Percentiles rank a stretch among this genome's conserved stretches.
Evolutionary conservation across 1,140 invertebrate species (phyloP).

Genomic region (Helicoverpa zea): DNA sequence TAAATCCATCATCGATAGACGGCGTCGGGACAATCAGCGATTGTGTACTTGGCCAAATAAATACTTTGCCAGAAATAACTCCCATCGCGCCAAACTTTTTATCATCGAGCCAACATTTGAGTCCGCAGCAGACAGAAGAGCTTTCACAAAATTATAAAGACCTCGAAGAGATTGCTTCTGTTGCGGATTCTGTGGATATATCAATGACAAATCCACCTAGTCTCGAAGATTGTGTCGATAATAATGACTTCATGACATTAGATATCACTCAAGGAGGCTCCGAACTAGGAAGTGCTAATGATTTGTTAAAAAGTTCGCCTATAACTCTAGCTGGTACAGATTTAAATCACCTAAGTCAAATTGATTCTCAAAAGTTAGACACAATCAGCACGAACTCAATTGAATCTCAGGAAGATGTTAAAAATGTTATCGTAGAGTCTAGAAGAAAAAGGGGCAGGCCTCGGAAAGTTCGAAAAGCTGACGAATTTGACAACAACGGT

Average conservation of each 20-base stretch:
- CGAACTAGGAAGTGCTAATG: conserved; percentile 78
- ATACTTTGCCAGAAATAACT: conserved; percentile 78
- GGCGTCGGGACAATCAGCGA: conserved; percentile 76
- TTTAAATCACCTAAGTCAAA: conserved; percentile 66
- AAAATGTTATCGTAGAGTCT: conserved; percentile 81
- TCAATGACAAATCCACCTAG: conserved; percentile 80
- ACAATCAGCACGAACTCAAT: conserved; percentile 81
- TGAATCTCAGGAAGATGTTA: conserved; percentile 84
- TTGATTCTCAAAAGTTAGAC: conserved; percentile 80
- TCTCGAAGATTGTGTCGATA: conserved; percentile 84
- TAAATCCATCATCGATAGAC: conserved; percentile 72
- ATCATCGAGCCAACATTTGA: conserved; percentile 77
- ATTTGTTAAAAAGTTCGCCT: conserved; percentile 79
- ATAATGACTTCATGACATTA: conserved; percentile 83
- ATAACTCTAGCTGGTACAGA: conserved; percentile 69
- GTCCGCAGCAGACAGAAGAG: conserved; percentile 84
- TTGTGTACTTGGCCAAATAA: conserved; percentile 81
- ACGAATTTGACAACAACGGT: conserved; percentile 66
- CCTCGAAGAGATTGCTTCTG: conserved; percentile 83
- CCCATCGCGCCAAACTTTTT: conserved; percentile 79
- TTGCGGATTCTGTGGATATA: conserved; percentile 76
- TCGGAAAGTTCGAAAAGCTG: conserved; percentile 83
- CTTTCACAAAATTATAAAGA: conserved; percentile 84
- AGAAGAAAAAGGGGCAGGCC: conserved; percentile 89
- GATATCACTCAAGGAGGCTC: conserved; percentile 78